Evolutionary conservation across 2,888 invertebrate species (phyloP).

Genomic region (Luffia ferchaultella): DNA sequence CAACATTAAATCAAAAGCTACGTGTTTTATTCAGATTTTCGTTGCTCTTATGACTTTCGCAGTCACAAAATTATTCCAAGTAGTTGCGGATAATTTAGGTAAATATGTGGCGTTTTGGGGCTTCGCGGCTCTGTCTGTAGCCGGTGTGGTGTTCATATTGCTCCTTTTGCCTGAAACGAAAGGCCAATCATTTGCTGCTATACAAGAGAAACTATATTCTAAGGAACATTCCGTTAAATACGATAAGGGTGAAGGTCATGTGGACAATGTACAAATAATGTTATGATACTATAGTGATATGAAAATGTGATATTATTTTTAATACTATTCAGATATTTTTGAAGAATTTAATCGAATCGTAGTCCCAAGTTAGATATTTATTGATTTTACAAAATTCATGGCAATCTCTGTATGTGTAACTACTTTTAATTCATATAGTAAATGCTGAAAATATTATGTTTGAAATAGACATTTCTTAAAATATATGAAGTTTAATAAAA

Average conservation of each 20-base stretch:
- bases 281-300: background rate
- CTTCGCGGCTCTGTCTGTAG: slow-evolving; percentile 52
- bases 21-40: slow-evolving; percentile 68
- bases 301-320: background rate
- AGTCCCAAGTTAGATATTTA: too few species aligned
- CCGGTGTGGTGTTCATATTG: slow-evolving; percentile 60
- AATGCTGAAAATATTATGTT: too few species aligned
- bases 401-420: too few species aligned
- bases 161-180: slow-evolving; percentile 67
- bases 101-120: slow-evolving; percentile 64
- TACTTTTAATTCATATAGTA: too few species aligned
- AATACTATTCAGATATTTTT: too few species aligned
- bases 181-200: slow-evolving; percentile 67
- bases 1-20: slow-evolving; percentile 70
- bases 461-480: too few species aligned
- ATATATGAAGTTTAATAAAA: too few species aligned
- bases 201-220: slow-evolving; percentile 54
- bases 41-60: slow-evolving; percentile 67
- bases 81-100: slow-evolving; percentile 57
- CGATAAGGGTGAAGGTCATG: background rate
- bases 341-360: too few species aligned
- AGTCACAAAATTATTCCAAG: slow-evolving; percentile 66
- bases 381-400: too few species aligned
- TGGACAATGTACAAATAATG: background rate
- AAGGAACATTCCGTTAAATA: slow-evolving; percentile 15